phyloP scores from a whole-genome alignment of 92 coral and sea anemone genomes.

The Plumapathes pennacea region DNA sequence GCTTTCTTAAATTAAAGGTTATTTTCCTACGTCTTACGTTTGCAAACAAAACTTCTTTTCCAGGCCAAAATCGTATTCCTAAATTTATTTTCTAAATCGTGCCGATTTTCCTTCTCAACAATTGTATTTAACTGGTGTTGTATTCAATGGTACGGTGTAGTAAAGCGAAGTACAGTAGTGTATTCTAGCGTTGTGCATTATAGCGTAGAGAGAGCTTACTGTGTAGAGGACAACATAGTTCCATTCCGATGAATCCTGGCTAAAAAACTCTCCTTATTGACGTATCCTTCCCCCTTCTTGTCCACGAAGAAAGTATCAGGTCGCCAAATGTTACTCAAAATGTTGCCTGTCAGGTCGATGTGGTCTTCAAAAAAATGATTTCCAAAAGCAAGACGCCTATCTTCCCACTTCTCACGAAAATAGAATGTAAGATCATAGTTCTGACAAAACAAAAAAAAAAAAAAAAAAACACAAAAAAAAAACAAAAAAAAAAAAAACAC shows the following conservation, averaged over 20 bases:
- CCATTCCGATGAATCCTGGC: constrained; percentile 30
- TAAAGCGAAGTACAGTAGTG: no score
- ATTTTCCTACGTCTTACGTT: no score
- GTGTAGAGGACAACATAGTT: constrained; percentile 6
- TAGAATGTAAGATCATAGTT: constrained; percentile 36
- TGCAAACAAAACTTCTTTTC: no score
- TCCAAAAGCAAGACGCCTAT: constrained; percentile 26
- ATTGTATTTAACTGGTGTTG: no score
- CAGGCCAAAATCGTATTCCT: no score
- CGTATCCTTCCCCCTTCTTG: constrained; percentile 18
- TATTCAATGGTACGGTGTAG: no score
- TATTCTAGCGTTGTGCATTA: no score
- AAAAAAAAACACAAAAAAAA: background rate
- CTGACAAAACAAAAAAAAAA: background rate
- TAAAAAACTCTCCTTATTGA: constrained; percentile 14
- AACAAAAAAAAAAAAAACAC: background rate
- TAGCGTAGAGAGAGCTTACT: constrained; percentile 18
- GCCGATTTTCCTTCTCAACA: no score
- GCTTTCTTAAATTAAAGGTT: no score
- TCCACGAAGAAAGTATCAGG: constrained; percentile 39
- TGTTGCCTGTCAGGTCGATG: constrained; percentile 27
- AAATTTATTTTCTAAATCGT: no score
- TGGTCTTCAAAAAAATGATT: constrained; percentile 15
- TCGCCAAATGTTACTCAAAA: constrained; percentile 27
- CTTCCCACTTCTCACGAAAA: constrained; percentile 40